These are phyloP conservation scores for Amiota mariae DNA, from an alignment of 2,888 invertebrate species.

Conservation along the genomic window DNA sequence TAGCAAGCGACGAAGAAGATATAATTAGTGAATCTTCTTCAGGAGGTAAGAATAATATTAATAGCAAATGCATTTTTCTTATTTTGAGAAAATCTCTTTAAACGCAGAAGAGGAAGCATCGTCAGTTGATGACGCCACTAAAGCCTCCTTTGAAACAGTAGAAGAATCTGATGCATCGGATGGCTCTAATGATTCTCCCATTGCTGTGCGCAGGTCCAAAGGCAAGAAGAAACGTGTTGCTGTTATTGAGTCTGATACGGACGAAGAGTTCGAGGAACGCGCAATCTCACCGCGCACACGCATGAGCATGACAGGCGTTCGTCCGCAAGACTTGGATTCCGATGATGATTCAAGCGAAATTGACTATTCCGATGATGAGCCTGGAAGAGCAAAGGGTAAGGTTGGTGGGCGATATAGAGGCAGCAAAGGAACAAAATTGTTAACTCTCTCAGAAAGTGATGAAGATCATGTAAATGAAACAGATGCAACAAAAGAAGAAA, in stretches of 20 bases:
- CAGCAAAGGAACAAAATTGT: too few relatives aligned
- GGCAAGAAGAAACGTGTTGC: constrained; percentile 16
- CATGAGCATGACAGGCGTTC: constrained; percentile 71
- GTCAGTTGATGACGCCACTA: constrained; percentile 25
- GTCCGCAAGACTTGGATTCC: constrained; percentile 60
- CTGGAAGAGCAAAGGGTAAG: not conserved
- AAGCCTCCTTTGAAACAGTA: constrained; percentile 37
- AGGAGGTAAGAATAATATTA: not conserved
- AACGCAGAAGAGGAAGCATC: constrained; percentile 39
- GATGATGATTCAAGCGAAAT: constrained; percentile 67
- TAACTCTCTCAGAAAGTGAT: too few relatives aligned
- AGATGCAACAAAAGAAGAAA: too few relatives aligned
- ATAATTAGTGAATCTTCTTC: not conserved
- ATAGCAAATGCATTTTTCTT: not conserved
- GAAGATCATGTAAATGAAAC: not conserved
- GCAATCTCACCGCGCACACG: constrained; percentile 70
- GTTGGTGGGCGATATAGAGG: too few relatives aligned
- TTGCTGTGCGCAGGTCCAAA: not conserved
- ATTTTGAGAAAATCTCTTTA: not conserved
- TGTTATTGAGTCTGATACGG: constrained; percentile 49
- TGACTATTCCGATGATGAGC: constrained; percentile 54
- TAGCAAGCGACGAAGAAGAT: constrained; percentile 46
- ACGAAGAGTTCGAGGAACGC: constrained; percentile 59
- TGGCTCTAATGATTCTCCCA: constrained; percentile 18
- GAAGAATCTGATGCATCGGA: constrained; percentile 39